Conservation (phyloP, 2,797 vertebrate genomes). For the Chelmon rostratus region DNA sequence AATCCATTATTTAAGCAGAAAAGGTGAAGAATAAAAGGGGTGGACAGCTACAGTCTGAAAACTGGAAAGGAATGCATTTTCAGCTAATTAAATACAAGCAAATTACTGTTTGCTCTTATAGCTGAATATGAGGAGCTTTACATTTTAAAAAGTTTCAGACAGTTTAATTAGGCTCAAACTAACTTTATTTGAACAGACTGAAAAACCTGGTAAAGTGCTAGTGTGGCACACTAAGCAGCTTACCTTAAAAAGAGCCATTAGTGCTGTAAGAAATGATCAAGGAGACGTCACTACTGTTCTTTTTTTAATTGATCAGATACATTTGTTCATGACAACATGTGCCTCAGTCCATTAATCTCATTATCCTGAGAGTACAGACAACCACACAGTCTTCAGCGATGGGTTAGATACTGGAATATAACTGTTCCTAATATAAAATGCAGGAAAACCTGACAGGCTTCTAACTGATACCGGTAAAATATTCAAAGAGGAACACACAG, state of each 20-base stretch:
- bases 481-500: conserved; percentile 12
- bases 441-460: not conserved
- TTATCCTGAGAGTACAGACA: conserved; percentile 4
- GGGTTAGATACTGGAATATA: conserved; percentile 10
- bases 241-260: conserved; percentile 6
- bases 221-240: not conserved
- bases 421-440: no score
- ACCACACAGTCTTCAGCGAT: conserved; percentile 2
- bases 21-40: not conserved
- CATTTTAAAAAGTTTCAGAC: conserved; percentile 14
- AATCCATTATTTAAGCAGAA: not conserved
- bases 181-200: not conserved
- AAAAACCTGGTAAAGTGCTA: not conserved
- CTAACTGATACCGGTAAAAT: conserved; percentile 4
- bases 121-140: not conserved
- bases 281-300: not conserved
- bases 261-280: not conserved
- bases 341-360: not conserved
- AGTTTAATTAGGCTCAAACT: conserved; percentile 19
- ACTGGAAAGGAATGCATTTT: not conserved
- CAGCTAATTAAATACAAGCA: conserved; percentile 14
- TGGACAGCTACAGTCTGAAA: not conserved
- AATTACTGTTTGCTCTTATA: not conserved
- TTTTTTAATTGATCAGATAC: conserved; percentile 24
- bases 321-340: conserved; percentile 30